phyloP scores from a whole-genome alignment of 2,113 vertebrate species.

The Oxygymnocypris stewartii region DNA sequence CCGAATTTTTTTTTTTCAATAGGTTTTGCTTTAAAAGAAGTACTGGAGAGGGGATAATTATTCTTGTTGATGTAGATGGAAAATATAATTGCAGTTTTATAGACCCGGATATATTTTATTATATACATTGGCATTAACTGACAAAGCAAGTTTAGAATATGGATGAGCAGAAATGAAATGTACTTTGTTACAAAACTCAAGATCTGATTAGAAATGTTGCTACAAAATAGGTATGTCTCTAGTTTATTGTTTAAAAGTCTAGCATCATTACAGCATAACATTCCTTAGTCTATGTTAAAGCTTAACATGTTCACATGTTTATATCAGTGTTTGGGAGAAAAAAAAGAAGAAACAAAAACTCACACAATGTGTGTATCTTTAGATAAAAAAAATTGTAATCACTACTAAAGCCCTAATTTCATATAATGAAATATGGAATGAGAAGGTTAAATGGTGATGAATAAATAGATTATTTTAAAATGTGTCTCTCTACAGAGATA shows the following conservation, averaged over 20 bases:
- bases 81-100: too few relatives aligned
- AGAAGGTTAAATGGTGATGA: slow-evolving; percentile 54
- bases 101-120: too few relatives aligned
- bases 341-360: too few relatives aligned
- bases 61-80: too few relatives aligned
- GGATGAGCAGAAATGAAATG: not conserved
- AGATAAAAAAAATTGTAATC: not conserved
- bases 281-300: not conserved
- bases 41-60: too few relatives aligned
- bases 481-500: not conserved
- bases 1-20: too few relatives aligned
- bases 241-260: too few relatives aligned
- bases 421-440: slow-evolving; percentile 19
- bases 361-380: not conserved
- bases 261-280: too few relatives aligned
- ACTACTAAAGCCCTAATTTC: not conserved
- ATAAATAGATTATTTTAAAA: slow-evolving; percentile 9
- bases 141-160: not conserved
- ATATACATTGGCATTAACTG: not conserved
- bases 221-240: too few relatives aligned
- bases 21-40: too few relatives aligned
- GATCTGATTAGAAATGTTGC: not conserved
- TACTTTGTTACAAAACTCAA: not conserved
- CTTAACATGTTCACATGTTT: not conserved
- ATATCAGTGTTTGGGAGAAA: too few relatives aligned